A percentile compares a stretch with the other conserved stretches of the same genome.
Conservation (phyloP, 1,140 invertebrate species). For the Lordiphosa stackelbergi region DNA sequence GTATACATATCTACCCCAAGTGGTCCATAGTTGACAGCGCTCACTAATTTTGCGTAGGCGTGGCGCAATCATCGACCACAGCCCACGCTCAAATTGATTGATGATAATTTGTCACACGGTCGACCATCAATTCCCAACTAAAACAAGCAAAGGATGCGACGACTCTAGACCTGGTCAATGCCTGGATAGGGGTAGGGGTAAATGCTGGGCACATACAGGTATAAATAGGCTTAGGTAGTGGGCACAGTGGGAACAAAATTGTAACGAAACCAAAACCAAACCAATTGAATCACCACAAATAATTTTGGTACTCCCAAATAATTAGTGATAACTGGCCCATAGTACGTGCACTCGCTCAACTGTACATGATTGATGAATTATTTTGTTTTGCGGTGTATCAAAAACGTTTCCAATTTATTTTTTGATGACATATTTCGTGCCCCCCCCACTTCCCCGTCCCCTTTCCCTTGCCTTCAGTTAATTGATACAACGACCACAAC, state of each 20-base stretch:
- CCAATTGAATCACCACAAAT: too few species aligned
- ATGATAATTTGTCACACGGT: conserved; percentile 70
- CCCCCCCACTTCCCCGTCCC: background rate
- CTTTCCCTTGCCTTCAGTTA: conserved; percentile 29
- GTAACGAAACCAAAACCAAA: background rate
- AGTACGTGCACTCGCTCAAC: conserved; percentile 49
- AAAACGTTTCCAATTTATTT: conserved; percentile 64
- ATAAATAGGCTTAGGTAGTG: conserved; percentile 16
- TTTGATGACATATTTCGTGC: conserved; percentile 64
- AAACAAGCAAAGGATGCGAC: conserved; percentile 46
- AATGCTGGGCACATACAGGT: conserved; percentile 4
- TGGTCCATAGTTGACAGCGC: too few species aligned
- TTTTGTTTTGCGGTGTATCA: conserved; percentile 74
- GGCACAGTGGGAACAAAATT: conserved; percentile 16
- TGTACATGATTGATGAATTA: conserved; percentile 75
- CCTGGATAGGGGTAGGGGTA: too few species aligned
- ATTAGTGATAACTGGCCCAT: background rate
- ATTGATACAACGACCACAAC: conserved; percentile 46
- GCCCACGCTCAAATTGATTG: conserved; percentile 55
- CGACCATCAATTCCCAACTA: conserved; percentile 48
- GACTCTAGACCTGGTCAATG: background rate
- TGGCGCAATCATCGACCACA: conserved; percentile 13
- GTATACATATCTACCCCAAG: too few species aligned
- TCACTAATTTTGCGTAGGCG: conserved; percentile 9
- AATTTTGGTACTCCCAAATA: background rate